These are phyloP conservation scores for Spinibarbus caldwelli DNA, from an alignment of 2,797 vertebrate species.

Conservation along the genomic window DNA sequence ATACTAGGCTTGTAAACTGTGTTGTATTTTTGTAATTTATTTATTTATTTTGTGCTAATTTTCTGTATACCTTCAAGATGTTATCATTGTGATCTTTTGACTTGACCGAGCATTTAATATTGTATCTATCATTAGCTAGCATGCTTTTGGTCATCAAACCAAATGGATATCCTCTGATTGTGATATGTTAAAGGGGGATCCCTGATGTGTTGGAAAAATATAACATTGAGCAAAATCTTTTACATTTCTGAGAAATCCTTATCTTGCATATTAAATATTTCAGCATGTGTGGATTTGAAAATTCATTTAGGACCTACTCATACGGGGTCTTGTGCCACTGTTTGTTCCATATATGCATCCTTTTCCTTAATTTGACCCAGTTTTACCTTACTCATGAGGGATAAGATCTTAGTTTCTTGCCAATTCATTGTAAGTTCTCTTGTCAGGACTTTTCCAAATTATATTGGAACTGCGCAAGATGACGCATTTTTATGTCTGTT, in stretches of 20 bases:
- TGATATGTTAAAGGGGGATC: not conserved
- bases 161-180: not conserved
- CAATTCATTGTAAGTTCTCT: not conserved
- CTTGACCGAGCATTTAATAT: too few relatives aligned
- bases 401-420: not conserved
- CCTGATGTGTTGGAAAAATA: not conserved
- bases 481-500: too few relatives aligned
- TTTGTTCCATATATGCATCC: too few relatives aligned
- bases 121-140: too few relatives aligned
- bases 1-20: too few relatives aligned
- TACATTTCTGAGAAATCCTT: not conserved
- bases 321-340: too few relatives aligned
- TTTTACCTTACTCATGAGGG: not conserved
- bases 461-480: too few relatives aligned
- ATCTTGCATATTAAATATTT: not conserved
- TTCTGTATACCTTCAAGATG: too few relatives aligned
- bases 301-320: not conserved
- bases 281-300: not conserved
- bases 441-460: not conserved
- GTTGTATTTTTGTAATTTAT: too few relatives aligned
- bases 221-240: not conserved
- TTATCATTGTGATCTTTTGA: too few relatives aligned
- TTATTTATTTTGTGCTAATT: too few relatives aligned
- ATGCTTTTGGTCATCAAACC: not conserved
- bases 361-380: too few relatives aligned